Conservation (phyloP, 2,113 vertebrate genomes). For the Catagonus wagneri region DNA sequence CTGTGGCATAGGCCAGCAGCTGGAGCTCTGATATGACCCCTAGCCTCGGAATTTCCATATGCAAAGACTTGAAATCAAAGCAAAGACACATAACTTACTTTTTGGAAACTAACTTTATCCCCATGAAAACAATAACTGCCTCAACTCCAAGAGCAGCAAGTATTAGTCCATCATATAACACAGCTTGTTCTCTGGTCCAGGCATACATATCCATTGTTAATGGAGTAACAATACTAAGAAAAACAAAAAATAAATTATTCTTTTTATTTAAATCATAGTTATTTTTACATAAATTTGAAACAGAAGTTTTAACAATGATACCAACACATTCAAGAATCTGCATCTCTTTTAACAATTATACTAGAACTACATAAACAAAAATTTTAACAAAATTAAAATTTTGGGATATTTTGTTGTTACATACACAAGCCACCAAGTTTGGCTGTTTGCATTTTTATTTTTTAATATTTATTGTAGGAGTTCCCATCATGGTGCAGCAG, state of each 20-base stretch:
- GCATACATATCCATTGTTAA: conserved; percentile 99
- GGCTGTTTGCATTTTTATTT: conserved; percentile 1
- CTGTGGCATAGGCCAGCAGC: no score
- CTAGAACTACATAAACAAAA: background rate
- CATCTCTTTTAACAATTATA: conserved; percentile 15
- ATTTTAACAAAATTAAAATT: conserved; percentile 21
- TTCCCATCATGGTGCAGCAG: no score
- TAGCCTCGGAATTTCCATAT: no score
- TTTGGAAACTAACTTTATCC: conserved; percentile 91
- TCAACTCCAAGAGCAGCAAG: conserved; percentile 93
- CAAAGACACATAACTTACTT: conserved; percentile 86
- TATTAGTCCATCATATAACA: conserved; percentile 96
- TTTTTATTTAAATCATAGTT: background rate
- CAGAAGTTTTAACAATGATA: conserved; percentile 22
- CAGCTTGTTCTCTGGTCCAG: conserved; percentile 95
- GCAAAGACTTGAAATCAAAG: background rate
- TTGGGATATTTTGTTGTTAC: background rate
- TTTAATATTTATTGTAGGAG: conserved; percentile 15
- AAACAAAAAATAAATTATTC: background rate
- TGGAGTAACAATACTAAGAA: conserved; percentile 94
- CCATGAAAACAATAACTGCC: conserved; percentile 93
- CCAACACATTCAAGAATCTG: conserved; percentile 2
- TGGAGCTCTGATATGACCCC: no score
- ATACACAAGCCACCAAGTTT: background rate
- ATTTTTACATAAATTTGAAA: conserved; percentile 9